A percentile compares a stretch with the other conserved stretches of the same genome.
These are phyloP conservation scores for Platynereis dumerilii DNA, from an alignment of 2,888 invertebrate species.

Conservation along the genomic window DNA sequence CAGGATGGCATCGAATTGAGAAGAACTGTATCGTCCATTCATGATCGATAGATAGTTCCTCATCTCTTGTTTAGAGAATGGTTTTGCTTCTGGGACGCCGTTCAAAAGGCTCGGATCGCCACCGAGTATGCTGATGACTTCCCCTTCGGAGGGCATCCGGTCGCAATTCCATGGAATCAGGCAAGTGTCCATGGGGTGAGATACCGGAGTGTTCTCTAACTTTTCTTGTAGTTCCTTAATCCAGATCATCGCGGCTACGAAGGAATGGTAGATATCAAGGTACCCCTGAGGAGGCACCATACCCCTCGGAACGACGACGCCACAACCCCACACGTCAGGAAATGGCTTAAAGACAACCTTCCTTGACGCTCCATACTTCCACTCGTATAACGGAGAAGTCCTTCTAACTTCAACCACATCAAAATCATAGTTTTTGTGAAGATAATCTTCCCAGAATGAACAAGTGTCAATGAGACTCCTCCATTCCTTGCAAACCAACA, in stretches of 20 bases:
- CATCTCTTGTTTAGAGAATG: slow-evolving; percentile 16
- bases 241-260: slow-evolving; percentile 18
- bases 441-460: slow-evolving; percentile 22
- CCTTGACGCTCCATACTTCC: slow-evolving; percentile 6
- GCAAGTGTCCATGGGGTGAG: slow-evolving; percentile 13
- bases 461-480: slow-evolving; percentile 32
- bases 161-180: slow-evolving; percentile 20
- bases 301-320: slow-evolving; percentile 23
- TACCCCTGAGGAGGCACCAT: slow-evolving; percentile 20
- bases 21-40: slow-evolving; percentile 4
- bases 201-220: not conserved
- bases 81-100: slow-evolving; percentile 9
- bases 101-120: slow-evolving; percentile 13
- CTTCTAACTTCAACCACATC: slow-evolving; percentile 1
- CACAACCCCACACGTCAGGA: slow-evolving; percentile 27
- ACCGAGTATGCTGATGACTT: slow-evolving; percentile 22
- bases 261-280: slow-evolving; percentile 23
- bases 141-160: slow-evolving; percentile 15
- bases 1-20: slow-evolving; percentile 11
- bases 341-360: slow-evolving; percentile 24
- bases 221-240: slow-evolving; percentile 8
- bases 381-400: slow-evolving; percentile 9
- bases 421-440: slow-evolving; percentile 14
- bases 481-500: slow-evolving; percentile 33
- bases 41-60: slow-evolving; percentile 12